Conservation (phyloP, 2,888 invertebrate species). For the Sussaba pulchella region DNA sequence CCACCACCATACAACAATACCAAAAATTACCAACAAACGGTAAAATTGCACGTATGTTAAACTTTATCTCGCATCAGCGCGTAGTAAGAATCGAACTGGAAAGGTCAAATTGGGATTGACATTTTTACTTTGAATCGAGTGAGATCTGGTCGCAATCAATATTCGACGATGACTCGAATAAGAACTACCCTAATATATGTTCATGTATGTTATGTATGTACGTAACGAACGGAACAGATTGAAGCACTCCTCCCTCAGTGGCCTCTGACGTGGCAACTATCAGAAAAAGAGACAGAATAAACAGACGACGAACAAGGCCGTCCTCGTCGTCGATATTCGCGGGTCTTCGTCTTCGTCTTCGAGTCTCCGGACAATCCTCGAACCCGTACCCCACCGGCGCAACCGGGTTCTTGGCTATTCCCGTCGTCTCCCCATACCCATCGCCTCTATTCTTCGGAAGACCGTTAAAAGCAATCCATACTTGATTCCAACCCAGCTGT, state of each 20-base stretch:
- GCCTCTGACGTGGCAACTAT: constrained; percentile 20
- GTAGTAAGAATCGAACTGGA: too few relatives aligned
- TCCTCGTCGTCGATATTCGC: constrained; percentile 29
- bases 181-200: too few relatives aligned
- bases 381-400: neutral
- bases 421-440: constrained; percentile 47
- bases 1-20: too few relatives aligned
- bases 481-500: constrained; percentile 75
- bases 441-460: constrained; percentile 75
- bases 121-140: too few relatives aligned
- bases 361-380: constrained; percentile 29
- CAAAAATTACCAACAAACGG: too few relatives aligned
- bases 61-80: too few relatives aligned
- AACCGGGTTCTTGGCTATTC: constrained; percentile 26
- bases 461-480: constrained; percentile 80
- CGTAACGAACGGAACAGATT: neutral
- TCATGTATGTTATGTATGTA: neutral
- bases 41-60: too few relatives aligned
- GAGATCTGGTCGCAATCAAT: too few relatives aligned
- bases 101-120: too few relatives aligned
- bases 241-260: constrained; percentile 6
- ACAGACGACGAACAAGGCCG: constrained; percentile 21
- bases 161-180: too few relatives aligned
- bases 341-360: constrained; percentile 36
- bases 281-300: constrained; percentile 19